phyloP scores from a whole-genome alignment of 2,113 vertebrate genomes.

The Cryptotis parvus region DNA sequence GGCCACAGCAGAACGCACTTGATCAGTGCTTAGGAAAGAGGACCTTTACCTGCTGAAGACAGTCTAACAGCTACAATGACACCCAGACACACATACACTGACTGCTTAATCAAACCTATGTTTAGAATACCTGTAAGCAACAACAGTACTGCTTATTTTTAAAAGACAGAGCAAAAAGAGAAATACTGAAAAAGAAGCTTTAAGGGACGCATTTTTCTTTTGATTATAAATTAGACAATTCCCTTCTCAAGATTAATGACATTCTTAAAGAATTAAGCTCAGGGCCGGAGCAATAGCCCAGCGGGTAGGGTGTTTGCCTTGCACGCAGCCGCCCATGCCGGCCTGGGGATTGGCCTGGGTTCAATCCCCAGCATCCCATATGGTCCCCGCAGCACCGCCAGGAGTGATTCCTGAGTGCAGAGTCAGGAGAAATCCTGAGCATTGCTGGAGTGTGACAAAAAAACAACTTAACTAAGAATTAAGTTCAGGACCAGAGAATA shows the following conservation, averaged over 20 bases:
- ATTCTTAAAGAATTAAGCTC: too few species aligned
- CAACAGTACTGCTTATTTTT: background rate
- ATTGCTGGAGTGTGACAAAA: too few species aligned
- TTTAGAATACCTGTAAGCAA: background rate
- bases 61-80: slow-evolving; percentile 27
- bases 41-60: background rate
- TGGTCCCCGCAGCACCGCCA: too few species aligned
- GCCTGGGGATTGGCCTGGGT: too few species aligned
- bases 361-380: too few species aligned
- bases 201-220: background rate
- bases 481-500: too few species aligned
- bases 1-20: background rate
- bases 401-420: too few species aligned
- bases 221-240: slow-evolving; percentile 21
- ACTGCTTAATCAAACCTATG: background rate
- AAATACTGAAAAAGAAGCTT: slow-evolving; percentile 5
- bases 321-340: too few species aligned
- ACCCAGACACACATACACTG: background rate
- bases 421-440: too few species aligned
- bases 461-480: too few species aligned
- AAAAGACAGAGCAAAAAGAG: background rate
- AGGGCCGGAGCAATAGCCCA: too few species aligned
- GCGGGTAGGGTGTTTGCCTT: too few species aligned
- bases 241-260: slow-evolving; percentile 21
- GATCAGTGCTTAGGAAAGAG: background rate